These are phyloP conservation scores for Graphium colonna DNA, from an alignment of 2,888 invertebrate genomes.

Conservation along the genomic window DNA sequence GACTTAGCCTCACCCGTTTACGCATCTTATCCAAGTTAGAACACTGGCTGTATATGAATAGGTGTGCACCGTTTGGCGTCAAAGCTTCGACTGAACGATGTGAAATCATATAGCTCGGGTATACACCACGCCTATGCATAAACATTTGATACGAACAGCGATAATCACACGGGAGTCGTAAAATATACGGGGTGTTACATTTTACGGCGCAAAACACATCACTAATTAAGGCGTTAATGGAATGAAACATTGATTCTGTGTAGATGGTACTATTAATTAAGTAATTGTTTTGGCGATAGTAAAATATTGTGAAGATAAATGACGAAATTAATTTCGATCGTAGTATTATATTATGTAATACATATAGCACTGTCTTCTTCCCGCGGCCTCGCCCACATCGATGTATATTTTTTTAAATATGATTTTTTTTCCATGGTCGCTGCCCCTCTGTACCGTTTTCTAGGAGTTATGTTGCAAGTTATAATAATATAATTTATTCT, in stretches of 20 bases:
- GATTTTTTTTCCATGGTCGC: too few relatives aligned
- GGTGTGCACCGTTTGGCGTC: slow-evolving; percentile 35
- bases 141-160: slow-evolving; percentile 53
- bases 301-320: too few relatives aligned
- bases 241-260: slow-evolving; percentile 14
- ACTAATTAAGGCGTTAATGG: slow-evolving; percentile 14
- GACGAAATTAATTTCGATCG: too few relatives aligned
- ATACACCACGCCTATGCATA: slow-evolving; percentile 37
- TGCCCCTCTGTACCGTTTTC: too few relatives aligned
- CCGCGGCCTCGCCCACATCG: too few relatives aligned
- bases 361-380: too few relatives aligned
- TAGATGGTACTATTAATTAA: neutral
- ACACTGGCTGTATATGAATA: neutral
- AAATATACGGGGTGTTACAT: slow-evolving; percentile 60
- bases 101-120: slow-evolving; percentile 45
- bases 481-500: too few relatives aligned
- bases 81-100: slow-evolving; percentile 53
- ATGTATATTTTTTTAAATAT: too few relatives aligned
- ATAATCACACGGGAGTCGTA: slow-evolving; percentile 60
- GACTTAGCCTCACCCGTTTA: slow-evolving; percentile 18
- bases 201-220: slow-evolving; percentile 29
- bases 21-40: slow-evolving; percentile 8
- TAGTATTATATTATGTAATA: too few relatives aligned
- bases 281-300: neutral
- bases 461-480: too few relatives aligned